Evolutionary conservation across 2,113 vertebrate species (phyloP).

Genomic region (Macquaria ambigua): DNA sequence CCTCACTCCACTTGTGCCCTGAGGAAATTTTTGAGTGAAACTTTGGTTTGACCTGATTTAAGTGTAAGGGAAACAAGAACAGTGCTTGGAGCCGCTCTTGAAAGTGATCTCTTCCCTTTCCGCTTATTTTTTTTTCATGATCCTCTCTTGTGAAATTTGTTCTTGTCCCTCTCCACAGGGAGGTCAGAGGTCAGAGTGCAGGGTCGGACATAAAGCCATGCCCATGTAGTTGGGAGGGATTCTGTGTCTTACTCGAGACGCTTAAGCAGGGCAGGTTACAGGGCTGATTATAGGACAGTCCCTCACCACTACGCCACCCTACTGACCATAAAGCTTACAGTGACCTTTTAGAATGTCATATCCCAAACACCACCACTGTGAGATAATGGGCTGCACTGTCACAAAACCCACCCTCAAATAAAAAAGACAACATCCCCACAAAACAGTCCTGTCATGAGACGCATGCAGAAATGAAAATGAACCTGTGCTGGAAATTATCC

Average conservation of each 20-base stretch:
- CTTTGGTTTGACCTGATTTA: conserved; percentile 70
- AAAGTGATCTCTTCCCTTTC: conserved; percentile 64
- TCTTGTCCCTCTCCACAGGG: conserved; percentile 43
- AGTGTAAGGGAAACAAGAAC: conserved; percentile 47
- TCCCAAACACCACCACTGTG: conserved; percentile 56
- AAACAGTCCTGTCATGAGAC: neutral
- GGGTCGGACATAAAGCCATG: conserved; percentile 37
- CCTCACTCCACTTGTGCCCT: conserved; percentile 52
- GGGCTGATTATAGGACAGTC: conserved; percentile 62
- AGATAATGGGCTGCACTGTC: conserved; percentile 60
- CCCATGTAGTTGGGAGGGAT: conserved; percentile 40
- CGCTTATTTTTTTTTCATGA: conserved; percentile 6
- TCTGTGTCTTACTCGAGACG: conserved; percentile 40
- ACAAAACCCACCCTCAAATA: conserved; percentile 31
- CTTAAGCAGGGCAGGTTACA: conserved; percentile 53
- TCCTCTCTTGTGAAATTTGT: conserved; percentile 42
- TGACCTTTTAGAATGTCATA: conserved; percentile 75
- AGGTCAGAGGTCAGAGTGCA: conserved; percentile 41
- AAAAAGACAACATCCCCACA: conserved; percentile 10
- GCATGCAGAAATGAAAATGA: conserved; percentile 10
- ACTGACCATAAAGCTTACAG: conserved; percentile 51
- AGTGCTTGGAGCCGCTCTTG: conserved; percentile 33
- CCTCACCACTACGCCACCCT: conserved; percentile 40
- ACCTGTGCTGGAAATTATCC: conserved; percentile 27
- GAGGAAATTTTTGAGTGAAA: conserved; percentile 59